Conservation (phyloP, 2,888 invertebrate genomes). For the Dione juno region DNA sequence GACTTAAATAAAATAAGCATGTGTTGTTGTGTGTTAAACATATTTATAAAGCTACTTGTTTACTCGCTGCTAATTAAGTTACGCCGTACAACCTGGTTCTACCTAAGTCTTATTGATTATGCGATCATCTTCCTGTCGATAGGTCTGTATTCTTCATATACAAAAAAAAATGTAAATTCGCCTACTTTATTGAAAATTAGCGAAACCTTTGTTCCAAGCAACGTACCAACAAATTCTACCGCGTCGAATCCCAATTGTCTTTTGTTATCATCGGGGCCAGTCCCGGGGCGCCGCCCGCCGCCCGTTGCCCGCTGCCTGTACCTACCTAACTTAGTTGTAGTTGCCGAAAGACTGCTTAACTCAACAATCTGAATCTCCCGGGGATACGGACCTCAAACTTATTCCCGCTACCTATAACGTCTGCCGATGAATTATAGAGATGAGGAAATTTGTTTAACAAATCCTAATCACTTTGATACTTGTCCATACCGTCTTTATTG, state of each 20-base stretch:
- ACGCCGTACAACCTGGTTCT: conserved; percentile 5
- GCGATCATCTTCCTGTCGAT: neutral
- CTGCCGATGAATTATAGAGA: conserved; percentile 47
- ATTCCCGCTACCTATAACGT: conserved; percentile 44
- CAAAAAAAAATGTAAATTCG: neutral
- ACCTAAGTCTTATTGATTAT: conserved; percentile 15
- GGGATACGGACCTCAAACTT: conserved; percentile 44
- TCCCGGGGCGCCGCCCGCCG: conserved; percentile 26
- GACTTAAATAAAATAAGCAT: neutral
- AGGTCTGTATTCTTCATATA: neutral
- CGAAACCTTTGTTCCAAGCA: neutral
- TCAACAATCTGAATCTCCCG: conserved; percentile 44
- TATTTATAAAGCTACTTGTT: neutral
- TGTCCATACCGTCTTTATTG: too few species aligned
- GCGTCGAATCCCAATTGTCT: conserved; percentile 20
- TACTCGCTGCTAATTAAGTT: conserved; percentile 1
- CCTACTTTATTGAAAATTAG: neutral
- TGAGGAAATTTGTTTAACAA: conserved; percentile 47
- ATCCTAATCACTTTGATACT: too few species aligned
- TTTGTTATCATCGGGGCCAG: conserved; percentile 30
- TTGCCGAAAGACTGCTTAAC: conserved; percentile 42
- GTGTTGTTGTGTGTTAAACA: neutral
- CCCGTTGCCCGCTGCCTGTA: conserved; percentile 20
- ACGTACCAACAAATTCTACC: conserved; percentile 10
- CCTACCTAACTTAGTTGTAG: conserved; percentile 43